These are phyloP conservation scores for Scleropages formosus DNA, from an alignment of 2,797 vertebrate genomes.

Conservation along the genomic window DNA sequence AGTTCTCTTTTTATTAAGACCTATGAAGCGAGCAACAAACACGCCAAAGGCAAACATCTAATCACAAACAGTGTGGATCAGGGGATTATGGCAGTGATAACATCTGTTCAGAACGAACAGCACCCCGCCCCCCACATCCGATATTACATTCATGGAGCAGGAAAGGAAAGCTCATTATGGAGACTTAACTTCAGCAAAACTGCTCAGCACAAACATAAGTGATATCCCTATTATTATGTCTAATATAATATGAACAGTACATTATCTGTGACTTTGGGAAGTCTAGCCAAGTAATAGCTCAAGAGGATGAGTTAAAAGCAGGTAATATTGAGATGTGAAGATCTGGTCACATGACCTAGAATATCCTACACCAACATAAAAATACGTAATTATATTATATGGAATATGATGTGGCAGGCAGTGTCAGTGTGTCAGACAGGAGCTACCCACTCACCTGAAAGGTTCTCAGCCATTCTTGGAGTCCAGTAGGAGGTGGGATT, in stretches of 20 bases:
- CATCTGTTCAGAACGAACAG: not conserved
- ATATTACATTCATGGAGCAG: not conserved
- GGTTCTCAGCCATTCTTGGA: conserved; percentile 90
- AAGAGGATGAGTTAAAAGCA: too few species aligned
- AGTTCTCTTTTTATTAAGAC: not conserved
- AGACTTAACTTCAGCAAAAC: too few species aligned
- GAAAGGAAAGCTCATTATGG: conserved; percentile 1
- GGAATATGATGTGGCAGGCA: not conserved
- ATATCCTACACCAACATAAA: too few species aligned
- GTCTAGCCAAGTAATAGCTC: too few species aligned
- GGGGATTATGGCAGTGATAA: not conserved
- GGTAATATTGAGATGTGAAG: too few species aligned
- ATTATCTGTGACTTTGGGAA: too few species aligned
- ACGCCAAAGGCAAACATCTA: not conserved
- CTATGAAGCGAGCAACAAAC: not conserved
- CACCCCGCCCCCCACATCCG: not conserved
- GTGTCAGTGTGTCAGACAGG: not conserved
- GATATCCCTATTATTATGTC: too few species aligned
- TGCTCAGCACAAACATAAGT: too few species aligned
- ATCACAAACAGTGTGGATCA: not conserved
- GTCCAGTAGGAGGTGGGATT: conserved; percentile 82
- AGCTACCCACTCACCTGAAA: conserved; percentile 77
- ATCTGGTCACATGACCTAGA: too few species aligned
- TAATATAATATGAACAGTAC: too few species aligned
- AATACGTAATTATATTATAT: too few species aligned